phyloP scores from a whole-genome alignment of 1,140 invertebrate species.

The Callitettix versicolor region DNA sequence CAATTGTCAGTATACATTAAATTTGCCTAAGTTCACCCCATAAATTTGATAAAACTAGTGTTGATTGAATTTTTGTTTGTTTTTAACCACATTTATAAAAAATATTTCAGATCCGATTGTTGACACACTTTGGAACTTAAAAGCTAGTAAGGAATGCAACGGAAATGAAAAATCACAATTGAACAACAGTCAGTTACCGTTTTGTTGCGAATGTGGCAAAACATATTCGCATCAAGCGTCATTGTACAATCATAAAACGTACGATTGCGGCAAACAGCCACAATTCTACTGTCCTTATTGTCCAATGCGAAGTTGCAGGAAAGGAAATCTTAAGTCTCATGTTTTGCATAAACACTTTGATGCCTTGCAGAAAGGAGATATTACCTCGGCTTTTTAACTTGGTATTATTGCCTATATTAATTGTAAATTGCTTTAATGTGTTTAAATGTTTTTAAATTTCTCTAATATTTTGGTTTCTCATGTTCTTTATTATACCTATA shows the following conservation, averaged over 20 bases:
- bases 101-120: too few species aligned
- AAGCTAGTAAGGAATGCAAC: too few species aligned
- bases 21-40: too few species aligned
- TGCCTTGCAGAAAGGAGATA: slow-evolving; percentile 31
- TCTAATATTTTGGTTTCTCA: neutral
- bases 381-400: slow-evolving; percentile 30
- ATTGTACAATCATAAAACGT: slow-evolving; percentile 29
- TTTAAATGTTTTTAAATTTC: slow-evolving; percentile 23
- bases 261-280: slow-evolving; percentile 35
- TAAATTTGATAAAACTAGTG: too few species aligned
- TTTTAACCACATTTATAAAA: too few species aligned
- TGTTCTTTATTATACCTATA: too few species aligned
- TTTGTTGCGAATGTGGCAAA: slow-evolving; percentile 15
- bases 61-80: too few species aligned
- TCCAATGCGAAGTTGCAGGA: slow-evolving; percentile 29
- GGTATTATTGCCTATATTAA: neutral
- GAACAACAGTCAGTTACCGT: neutral
- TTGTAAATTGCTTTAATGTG: neutral
- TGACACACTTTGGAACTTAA: too few species aligned
- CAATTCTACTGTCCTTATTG: slow-evolving; percentile 23
- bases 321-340: slow-evolving; percentile 23
- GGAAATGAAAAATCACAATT: too few species aligned
- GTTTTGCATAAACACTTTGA: slow-evolving; percentile 28
- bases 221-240: slow-evolving; percentile 35
- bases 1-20: too few species aligned